A percentile compares a stretch with the other conserved stretches of the same genome.
These are phyloP conservation scores for Phragmatobia fuliginosa DNA, from an alignment of 2,888 invertebrate species.

Conservation along the genomic window DNA sequence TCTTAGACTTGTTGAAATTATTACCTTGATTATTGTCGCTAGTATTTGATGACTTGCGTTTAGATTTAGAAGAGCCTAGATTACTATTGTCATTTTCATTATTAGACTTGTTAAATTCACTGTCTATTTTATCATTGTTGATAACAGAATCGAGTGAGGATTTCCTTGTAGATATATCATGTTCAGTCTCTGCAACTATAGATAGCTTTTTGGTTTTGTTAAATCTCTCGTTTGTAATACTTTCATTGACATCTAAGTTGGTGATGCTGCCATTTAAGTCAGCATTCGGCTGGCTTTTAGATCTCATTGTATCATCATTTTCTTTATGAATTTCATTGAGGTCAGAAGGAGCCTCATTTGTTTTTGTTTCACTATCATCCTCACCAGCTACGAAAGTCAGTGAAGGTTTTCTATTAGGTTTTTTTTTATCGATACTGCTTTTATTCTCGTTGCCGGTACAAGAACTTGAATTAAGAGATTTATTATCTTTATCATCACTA, in stretches of 20 bases:
- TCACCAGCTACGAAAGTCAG: slow-evolving; percentile 17
- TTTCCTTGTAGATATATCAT: not conserved
- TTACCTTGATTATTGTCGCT: not conserved
- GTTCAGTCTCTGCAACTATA: not conserved
- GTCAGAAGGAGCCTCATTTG: not conserved
- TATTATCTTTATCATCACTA: slow-evolving; percentile 7
- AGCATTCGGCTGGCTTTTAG: not conserved
- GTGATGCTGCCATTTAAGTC: slow-evolving; percentile 17
- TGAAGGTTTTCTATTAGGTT: slow-evolving; percentile 34
- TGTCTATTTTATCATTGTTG: slow-evolving; percentile 6
- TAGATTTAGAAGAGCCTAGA: slow-evolving; percentile 20
- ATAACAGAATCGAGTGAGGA: not conserved
- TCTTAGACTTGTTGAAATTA: not conserved
- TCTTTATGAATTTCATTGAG: not conserved
- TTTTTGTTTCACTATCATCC: not conserved
- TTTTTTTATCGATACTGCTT: slow-evolving; percentile 21
- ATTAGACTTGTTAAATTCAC: slow-evolving; percentile 11
- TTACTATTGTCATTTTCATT: slow-evolving; percentile 10
- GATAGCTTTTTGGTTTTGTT: slow-evolving; percentile 24
- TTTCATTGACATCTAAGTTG: slow-evolving; percentile 6
- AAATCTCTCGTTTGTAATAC: slow-evolving; percentile 17
- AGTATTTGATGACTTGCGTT: slow-evolving; percentile 36
- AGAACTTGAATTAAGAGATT: not conserved
- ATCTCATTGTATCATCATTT: slow-evolving; percentile 7
- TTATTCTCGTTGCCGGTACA: slow-evolving; percentile 13